Evolutionary conservation across 2,888 invertebrate species (phyloP), one percentile per base, ranked within the genome.

Genomic region (Gymnoscelis rufifasciata): DNA sequence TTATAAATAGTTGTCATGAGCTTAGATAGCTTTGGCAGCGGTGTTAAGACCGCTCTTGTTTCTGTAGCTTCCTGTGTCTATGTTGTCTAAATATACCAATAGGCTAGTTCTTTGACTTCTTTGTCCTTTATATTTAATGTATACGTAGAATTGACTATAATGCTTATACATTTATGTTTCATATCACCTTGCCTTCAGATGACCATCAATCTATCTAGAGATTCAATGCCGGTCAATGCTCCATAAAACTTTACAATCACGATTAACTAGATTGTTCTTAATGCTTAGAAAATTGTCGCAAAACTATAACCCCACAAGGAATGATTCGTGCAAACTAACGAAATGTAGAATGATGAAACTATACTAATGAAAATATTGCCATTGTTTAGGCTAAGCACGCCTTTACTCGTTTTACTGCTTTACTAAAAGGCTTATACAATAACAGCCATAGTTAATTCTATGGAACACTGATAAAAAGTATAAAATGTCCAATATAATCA

Each of bases 251-350:
- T 42, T 8, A 52, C 14, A 51, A 50, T 51, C 45, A 47, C 45
- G 26, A 39, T 51, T 48, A 49, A 33, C 42, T 52, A 53, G 44
- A 51, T 45, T 50, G 50, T 45, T 42, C 35, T 14, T 31, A 42
- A 30, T 42, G 29, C 13, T 44, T 33, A 33, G 23, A 44, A 45
- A 35, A 45, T 36, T 45, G 46, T 42, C 45, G 42, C 44, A 50
- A 51, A 51, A 51, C 44, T 47, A 38, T 47, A 36, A 68, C 74
- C 81, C 78, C 68, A 68, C 66, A 80, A 45, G 90, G 90, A 90
- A 90, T 90, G 90, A 90, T 90, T 89, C 90, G 90, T 90, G 90
- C 90, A 90, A 90, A 87, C 88, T 88, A 88, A 79, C 78, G 80
- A 84, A 83, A 83, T 86, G 86, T 74, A 59, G 54, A 50, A 79